These are phyloP conservation scores for Antedon mediterranea DNA, from an alignment of 53 echinoderm and acorn worm genomes.

Conservation along the genomic window DNA sequence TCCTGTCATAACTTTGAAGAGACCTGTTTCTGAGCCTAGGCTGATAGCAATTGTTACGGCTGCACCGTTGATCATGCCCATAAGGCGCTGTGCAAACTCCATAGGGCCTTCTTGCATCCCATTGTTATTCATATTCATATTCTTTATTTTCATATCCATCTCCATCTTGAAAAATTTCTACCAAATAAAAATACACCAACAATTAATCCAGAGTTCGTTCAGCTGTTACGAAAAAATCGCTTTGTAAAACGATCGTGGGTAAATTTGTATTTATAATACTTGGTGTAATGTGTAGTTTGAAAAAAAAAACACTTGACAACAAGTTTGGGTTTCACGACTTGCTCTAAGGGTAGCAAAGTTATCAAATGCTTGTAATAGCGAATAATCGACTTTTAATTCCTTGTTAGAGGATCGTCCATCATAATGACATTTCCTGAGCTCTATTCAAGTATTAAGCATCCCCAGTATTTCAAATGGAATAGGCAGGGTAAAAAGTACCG, in stretches of 20 bases:
- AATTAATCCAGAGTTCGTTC: not conserved
- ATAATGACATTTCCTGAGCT: not conserved
- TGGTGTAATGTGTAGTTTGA: not conserved
- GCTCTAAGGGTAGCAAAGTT: not conserved
- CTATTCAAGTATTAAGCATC: not conserved
- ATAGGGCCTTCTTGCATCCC: slow-evolving; percentile 13
- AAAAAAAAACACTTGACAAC: no score
- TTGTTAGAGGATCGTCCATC: not conserved
- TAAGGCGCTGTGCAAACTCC: slow-evolving; percentile 20
- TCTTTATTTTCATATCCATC: slow-evolving; percentile 2
- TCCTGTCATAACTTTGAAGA: slow-evolving; percentile 51
- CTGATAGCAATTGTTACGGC: slow-evolving; percentile 22
- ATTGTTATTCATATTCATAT: not conserved
- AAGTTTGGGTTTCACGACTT: not conserved
- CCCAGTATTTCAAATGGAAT: not conserved
- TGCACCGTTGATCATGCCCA: slow-evolving; percentile 9
- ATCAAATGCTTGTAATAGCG: not conserved
- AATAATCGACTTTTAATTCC: not conserved
- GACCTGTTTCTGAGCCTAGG: slow-evolving; percentile 58
- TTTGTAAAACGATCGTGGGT: not conserved
- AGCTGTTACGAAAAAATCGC: not conserved
- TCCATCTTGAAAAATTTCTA: not conserved
- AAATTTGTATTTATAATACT: not conserved
- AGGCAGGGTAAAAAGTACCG: not conserved
- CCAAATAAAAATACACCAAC: not conserved